Percentiles rank a stretch among this genome's conserved stretches.
phyloP scores from a whole-genome alignment of 2,113 vertebrate species.

The Corythaixoides concolor region DNA sequence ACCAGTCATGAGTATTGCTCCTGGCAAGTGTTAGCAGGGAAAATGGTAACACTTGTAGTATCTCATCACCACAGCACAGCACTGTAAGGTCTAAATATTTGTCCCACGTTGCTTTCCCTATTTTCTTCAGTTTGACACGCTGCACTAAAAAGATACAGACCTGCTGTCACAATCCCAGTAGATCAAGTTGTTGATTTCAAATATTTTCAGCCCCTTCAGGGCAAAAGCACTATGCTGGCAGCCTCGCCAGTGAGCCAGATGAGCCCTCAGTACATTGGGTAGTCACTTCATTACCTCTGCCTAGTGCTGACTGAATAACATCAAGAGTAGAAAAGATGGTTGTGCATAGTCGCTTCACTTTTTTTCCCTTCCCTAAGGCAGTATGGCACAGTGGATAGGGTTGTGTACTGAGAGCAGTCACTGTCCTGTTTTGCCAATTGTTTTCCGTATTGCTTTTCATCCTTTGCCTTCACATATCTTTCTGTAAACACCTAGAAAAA shows the following conservation, averaged over 20 bases:
- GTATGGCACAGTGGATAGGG: neutral
- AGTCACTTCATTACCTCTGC: neutral
- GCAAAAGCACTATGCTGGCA: neutral
- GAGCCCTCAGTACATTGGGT: neutral
- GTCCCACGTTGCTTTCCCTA: conserved; percentile 23
- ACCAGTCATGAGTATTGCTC: neutral
- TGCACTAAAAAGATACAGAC: conserved; percentile 7
- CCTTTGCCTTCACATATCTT: neutral
- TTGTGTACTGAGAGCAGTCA: neutral
- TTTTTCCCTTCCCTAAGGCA: neutral
- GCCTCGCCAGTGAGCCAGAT: neutral
- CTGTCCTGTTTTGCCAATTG: neutral
- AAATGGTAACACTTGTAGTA: neutral
- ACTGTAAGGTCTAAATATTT: conserved; percentile 35
- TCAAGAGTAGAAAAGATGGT: neutral
- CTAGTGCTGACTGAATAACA: neutral
- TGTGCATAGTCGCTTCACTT: neutral
- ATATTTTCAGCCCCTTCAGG: conserved; percentile 18
- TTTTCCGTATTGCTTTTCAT: neutral
- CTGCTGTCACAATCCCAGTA: conserved; percentile 33
- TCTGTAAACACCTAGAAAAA: neutral
- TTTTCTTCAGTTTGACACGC: conserved; percentile 30
- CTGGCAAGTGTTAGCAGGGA: neutral
- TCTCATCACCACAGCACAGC: neutral
- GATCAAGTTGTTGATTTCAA: conserved; percentile 13